phyloP scores from a whole-genome alignment of 2,797 vertebrate species.

The Odontamblyopus rebecca region DNA sequence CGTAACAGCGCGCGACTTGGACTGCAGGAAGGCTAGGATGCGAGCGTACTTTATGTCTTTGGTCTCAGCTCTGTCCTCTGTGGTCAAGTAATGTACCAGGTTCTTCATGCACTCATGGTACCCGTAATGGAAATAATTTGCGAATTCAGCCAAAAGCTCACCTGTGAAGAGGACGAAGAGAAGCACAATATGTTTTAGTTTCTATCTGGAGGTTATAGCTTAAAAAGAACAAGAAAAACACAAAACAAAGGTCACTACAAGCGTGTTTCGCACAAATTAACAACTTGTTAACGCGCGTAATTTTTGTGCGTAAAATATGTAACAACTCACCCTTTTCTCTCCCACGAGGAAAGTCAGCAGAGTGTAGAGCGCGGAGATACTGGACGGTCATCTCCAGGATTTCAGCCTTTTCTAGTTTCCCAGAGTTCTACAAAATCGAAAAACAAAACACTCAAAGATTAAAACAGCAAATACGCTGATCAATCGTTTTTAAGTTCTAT shows the following conservation, averaged over 20 bases:
- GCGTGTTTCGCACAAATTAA: not conserved
- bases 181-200: not conserved
- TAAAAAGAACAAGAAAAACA: slow-evolving; percentile 9
- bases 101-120: slow-evolving; percentile 99
- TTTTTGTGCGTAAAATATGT: slow-evolving; percentile 26
- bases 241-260: not conserved
- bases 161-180: slow-evolving; percentile 57
- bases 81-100: slow-evolving; percentile 96
- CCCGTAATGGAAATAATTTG: slow-evolving; percentile 98
- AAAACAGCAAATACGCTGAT: not conserved
- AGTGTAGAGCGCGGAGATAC: slow-evolving; percentile 92
- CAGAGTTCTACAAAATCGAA: slow-evolving; percentile 83
- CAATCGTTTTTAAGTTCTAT: not conserved
- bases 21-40: slow-evolving; percentile 96
- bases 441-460: not conserved
- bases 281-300: not conserved
- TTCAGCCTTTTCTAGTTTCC: slow-evolving; percentile 97
- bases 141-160: slow-evolving; percentile 93
- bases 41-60: slow-evolving; percentile 97
- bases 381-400: slow-evolving; percentile 99
- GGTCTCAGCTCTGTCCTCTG: slow-evolving; percentile 94
- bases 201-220: slow-evolving; percentile 8
- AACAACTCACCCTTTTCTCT: slow-evolving; percentile 88
- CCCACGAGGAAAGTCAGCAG: slow-evolving; percentile 92
- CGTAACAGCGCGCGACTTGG: slow-evolving; percentile 86